These are phyloP conservation scores for Xenentodon cancila DNA, from an alignment of 2,797 vertebrate species.

Conservation along the genomic window DNA sequence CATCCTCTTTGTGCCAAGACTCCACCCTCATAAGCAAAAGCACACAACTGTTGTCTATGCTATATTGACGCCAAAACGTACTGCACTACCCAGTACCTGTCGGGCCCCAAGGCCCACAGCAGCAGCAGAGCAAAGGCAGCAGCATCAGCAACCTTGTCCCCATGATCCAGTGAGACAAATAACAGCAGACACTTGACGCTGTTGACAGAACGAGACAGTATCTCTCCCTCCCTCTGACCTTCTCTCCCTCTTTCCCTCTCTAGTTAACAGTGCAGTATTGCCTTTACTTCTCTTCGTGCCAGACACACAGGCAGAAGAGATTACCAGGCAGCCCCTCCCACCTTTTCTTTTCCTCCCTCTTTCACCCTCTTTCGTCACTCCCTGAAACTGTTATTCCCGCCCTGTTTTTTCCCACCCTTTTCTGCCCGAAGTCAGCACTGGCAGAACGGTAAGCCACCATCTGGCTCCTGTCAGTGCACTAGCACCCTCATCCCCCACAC, in stretches of 20 bases:
- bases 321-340: constrained; percentile 74
- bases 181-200: constrained; percentile 36
- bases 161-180: constrained; percentile 55
- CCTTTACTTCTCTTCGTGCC: constrained; percentile 70
- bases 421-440: constrained; percentile 52
- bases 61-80: constrained; percentile 25
- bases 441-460: constrained; percentile 83
- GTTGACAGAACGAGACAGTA: constrained; percentile 40
- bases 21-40: constrained; percentile 13
- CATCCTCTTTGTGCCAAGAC: constrained; percentile 21
- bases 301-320: constrained; percentile 77
- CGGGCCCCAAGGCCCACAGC: constrained; percentile 62
- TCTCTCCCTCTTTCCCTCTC: constrained; percentile 12
- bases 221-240: constrained; percentile 9
- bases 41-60: constrained; percentile 16
- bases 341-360: constrained; percentile 50
- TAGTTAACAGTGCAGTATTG: constrained; percentile 27
- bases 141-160: constrained; percentile 52
- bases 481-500: constrained; percentile 29
- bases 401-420: constrained; percentile 51
- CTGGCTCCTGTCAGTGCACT: constrained; percentile 83
- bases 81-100: constrained; percentile 72
- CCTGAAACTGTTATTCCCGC: constrained; percentile 24
- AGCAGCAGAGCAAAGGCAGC: constrained; percentile 53
- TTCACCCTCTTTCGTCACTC: constrained; percentile 33